Evolutionary conservation across 1,140 invertebrate species (phyloP).

Genomic region (Whitmania pigra): DNA sequence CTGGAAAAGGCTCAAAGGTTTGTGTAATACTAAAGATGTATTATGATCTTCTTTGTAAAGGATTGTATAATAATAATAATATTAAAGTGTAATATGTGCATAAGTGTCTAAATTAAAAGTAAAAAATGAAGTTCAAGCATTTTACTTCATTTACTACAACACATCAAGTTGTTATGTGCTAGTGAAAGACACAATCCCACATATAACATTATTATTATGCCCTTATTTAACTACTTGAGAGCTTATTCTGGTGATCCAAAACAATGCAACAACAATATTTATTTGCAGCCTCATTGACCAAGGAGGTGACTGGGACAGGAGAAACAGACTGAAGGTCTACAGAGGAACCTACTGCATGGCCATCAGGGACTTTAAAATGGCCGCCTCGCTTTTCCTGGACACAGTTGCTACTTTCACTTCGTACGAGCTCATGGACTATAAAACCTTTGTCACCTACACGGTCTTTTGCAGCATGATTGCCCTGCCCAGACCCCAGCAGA

Average conservation of each 20-base stretch:
- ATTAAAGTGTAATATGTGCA: too few relatives aligned
- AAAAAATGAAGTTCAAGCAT: too few relatives aligned
- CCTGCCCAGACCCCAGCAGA: constrained; percentile 63
- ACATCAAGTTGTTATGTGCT: too few relatives aligned
- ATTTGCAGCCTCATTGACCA: constrained; percentile 69
- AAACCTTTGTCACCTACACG: constrained; percentile 76
- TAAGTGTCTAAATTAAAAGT: too few relatives aligned
- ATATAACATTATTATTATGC: too few relatives aligned
- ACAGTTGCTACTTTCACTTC: constrained; percentile 98
- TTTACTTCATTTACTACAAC: too few relatives aligned
- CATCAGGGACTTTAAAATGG: constrained; percentile 86
- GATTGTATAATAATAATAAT: too few relatives aligned
- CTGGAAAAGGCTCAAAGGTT: constrained; percentile 67
- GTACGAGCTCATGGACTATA: constrained; percentile 95
- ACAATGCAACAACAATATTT: too few relatives aligned
- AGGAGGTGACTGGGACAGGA: constrained; percentile 96
- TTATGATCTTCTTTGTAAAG: too few relatives aligned
- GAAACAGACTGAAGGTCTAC: constrained; percentile 79
- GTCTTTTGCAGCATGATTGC: constrained; percentile 75
- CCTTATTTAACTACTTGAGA: too few relatives aligned
- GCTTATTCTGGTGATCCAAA: too few relatives aligned
- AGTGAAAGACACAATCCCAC: too few relatives aligned
- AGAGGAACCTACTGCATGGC: constrained; percentile 86
- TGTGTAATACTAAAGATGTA: not conserved
- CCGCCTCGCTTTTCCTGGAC: constrained; percentile 86